phyloP scores from a whole-genome alignment of 2,888 invertebrate species.

The Corythucha ciliata region DNA sequence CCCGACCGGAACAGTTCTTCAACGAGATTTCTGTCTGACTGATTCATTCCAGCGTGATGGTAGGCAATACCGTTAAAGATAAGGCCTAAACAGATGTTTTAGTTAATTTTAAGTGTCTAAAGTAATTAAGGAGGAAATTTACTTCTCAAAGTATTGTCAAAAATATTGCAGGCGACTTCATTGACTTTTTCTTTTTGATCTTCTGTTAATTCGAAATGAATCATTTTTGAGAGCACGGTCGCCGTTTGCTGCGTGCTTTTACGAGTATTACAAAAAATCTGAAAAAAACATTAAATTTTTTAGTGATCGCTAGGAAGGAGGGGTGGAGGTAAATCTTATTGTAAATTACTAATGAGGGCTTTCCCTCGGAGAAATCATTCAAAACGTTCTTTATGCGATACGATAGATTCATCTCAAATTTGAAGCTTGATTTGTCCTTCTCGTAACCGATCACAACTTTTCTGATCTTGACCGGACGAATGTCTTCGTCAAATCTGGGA shows the following conservation, averaged over 20 bases:
- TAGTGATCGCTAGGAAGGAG: not conserved
- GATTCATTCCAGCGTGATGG: conserved; percentile 67
- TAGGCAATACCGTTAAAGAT: conserved; percentile 58
- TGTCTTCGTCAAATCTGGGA: conserved; percentile 57
- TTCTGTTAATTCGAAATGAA: conserved; percentile 47
- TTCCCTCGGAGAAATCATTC: conserved; percentile 58
- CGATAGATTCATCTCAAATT: conserved; percentile 66
- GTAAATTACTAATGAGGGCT: conserved; percentile 56
- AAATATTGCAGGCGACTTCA: conserved; percentile 40
- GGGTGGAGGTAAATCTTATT: not conserved
- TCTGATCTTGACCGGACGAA: conserved; percentile 62
- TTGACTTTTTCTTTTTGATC: conserved; percentile 49
- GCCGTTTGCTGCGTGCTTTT: conserved; percentile 64
- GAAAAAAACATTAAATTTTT: conserved; percentile 7
- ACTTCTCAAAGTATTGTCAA: conserved; percentile 46
- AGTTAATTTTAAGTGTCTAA: not conserved
- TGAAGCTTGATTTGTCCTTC: conserved; percentile 52
- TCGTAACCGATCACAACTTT: conserved; percentile 64
- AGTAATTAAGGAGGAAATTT: not conserved
- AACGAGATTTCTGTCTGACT: conserved; percentile 53
- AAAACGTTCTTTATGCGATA: conserved; percentile 62
- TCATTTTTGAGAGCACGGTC: conserved; percentile 50
- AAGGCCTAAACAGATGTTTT: conserved; percentile 39
- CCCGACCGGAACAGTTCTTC: conserved; percentile 58
- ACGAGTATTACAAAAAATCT: conserved; percentile 70